These are phyloP conservation scores for Zoanthus sociatus DNA, from an alignment of 92 coral and sea anemone species.

Conservation along the genomic window DNA sequence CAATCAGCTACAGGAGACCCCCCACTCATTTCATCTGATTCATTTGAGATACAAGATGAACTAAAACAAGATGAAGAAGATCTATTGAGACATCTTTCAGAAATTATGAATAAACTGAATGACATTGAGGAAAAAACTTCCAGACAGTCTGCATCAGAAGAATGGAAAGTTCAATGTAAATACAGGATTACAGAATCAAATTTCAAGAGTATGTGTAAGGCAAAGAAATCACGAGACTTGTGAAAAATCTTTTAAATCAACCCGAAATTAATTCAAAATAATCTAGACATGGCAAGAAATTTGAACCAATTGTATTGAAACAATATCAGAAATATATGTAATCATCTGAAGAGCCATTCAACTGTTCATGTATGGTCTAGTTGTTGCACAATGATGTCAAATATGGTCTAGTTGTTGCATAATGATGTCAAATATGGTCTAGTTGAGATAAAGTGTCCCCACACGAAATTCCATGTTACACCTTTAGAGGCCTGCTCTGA, in stretches of 20 bases:
- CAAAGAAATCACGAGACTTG: constrained; percentile 60
- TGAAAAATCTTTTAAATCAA: constrained; percentile 41
- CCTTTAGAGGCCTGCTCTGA: constrained; percentile 50
- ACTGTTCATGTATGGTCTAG: constrained; percentile 52
- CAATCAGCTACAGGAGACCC: constrained; percentile 38
- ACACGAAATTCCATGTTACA: constrained; percentile 51
- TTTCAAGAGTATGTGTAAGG: constrained; percentile 42
- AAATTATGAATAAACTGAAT: constrained; percentile 42
- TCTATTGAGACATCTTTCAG: constrained; percentile 30
- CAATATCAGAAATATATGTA: constrained; percentile 65
- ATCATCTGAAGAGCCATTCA: constrained; percentile 50
- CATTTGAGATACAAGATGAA: constrained; percentile 41
- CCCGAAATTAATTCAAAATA: constrained; percentile 42
- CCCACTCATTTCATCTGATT: constrained; percentile 22
- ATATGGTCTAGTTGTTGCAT: constrained; percentile 48
- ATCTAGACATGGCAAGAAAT: constrained; percentile 62
- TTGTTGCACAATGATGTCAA: constrained; percentile 46
- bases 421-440: constrained; percentile 47
- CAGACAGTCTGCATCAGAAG: constrained; percentile 36
- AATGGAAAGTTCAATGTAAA: constrained; percentile 56
- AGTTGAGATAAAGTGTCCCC: constrained; percentile 55
- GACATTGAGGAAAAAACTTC: constrained; percentile 50
- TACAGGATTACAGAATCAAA: constrained; percentile 53
- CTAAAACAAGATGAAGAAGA: constrained; percentile 41
- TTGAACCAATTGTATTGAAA: constrained; percentile 60